A percentile compares a stretch with the other conserved stretches of the same genome.
These are phyloP conservation scores for Helicoverpa assulta DNA, from an alignment of 2,888 invertebrate species.

Conservation along the genomic window DNA sequence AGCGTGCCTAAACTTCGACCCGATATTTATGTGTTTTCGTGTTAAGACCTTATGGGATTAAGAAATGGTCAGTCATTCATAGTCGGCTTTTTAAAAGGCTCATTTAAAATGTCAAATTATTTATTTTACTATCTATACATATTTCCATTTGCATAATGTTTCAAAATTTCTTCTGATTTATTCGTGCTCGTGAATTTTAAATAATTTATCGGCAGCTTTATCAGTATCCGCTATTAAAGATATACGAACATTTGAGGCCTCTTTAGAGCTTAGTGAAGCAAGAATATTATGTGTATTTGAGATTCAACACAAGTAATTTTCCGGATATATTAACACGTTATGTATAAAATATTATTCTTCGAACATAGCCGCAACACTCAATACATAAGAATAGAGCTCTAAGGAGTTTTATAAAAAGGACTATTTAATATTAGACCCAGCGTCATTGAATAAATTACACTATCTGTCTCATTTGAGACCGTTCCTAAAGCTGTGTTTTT, in stretches of 20 bases:
- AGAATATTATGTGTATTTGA: not conserved
- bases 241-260: not conserved
- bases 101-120: slow-evolving; percentile 39
- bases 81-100: slow-evolving; percentile 29
- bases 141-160: slow-evolving; percentile 8
- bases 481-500: slow-evolving; percentile 28
- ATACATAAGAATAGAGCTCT: slow-evolving; percentile 43
- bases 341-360: slow-evolving; percentile 28
- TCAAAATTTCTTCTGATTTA: slow-evolving; percentile 9
- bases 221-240: not conserved
- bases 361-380: slow-evolving; percentile 28
- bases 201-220: not conserved
- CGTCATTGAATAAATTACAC: slow-evolving; percentile 76
- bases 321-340: slow-evolving; percentile 19
- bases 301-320: slow-evolving; percentile 17
- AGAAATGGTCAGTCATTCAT: slow-evolving; percentile 23
- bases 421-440: slow-evolving; percentile 56
- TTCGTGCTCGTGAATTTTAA: not conserved
- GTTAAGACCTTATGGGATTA: slow-evolving; percentile 32
- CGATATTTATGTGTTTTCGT: slow-evolving; percentile 38
- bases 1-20: slow-evolving; percentile 40
- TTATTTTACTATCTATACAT: slow-evolving; percentile 26
- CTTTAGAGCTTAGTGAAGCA: not conserved
- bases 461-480: slow-evolving; percentile 34
- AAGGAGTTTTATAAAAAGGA: slow-evolving; percentile 52